Percentiles rank a stretch among this genome's conserved stretches.
Evolutionary conservation across 2,797 vertebrate genomes (phyloP).

Genomic region (Xyrichtys novacula): DNA sequence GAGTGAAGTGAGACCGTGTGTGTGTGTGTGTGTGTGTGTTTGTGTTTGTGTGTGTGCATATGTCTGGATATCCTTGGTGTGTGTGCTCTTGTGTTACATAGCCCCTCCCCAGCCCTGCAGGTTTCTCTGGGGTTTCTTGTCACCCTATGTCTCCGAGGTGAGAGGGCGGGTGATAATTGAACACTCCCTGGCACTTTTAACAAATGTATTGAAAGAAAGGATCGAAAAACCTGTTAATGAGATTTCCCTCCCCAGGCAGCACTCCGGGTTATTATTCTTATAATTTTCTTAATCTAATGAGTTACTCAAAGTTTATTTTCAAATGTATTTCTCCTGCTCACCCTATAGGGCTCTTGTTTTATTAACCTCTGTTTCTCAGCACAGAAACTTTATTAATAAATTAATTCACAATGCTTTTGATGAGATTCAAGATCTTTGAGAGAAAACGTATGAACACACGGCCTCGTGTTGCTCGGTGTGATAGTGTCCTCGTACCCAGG

Average conservation of each 20-base stretch:
- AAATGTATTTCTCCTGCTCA: conserved; percentile 65
- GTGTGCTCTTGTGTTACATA: conserved; percentile 40
- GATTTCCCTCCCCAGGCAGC: conserved; percentile 79
- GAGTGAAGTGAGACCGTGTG: conserved; percentile 54
- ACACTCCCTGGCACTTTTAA: conserved; percentile 81
- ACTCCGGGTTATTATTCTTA: conserved; percentile 81
- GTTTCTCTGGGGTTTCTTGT: conserved; percentile 75
- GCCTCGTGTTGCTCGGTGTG: conserved; percentile 15
- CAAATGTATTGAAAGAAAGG: conserved; percentile 84
- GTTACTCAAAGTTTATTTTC: conserved; percentile 82
- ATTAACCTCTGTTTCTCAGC: conserved; percentile 51
- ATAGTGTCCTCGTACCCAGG: conserved; percentile 44
- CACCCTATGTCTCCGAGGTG: conserved; percentile 79
- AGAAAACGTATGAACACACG: conserved; percentile 30
- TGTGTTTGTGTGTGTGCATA: conserved; percentile 43
- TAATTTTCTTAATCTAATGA: conserved; percentile 85
- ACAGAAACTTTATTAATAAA: conserved; percentile 66
- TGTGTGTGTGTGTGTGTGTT: conserved; percentile 27
- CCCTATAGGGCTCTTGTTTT: conserved; percentile 59
- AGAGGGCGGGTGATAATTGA: conserved; percentile 84
- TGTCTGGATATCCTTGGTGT: conserved; percentile 13
- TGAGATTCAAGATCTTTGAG: conserved; percentile 32
- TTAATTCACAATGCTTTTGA: conserved; percentile 57
- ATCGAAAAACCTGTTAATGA: conserved; percentile 87
- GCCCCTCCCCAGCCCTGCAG: conserved; percentile 65